Evolutionary conservation across 2,888 invertebrate genomes (phyloP).

Genomic region (Xylota sylvarum): DNA sequence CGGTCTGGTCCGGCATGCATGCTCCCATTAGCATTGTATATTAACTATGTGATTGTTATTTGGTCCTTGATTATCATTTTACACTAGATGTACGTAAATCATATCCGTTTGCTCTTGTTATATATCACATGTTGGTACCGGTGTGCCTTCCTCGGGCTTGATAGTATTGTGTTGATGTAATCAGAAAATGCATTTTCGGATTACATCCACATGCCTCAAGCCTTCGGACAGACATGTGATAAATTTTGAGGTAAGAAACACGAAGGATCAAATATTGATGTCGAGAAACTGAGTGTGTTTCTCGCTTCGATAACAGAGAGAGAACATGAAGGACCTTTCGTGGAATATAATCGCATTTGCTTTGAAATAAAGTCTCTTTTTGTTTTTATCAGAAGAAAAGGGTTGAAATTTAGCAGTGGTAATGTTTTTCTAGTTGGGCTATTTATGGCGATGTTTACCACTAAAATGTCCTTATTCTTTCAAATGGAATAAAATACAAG

Average conservation of each 20-base stretch:
- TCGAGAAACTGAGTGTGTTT: too few relatives aligned
- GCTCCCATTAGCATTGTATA: slow-evolving; percentile 3
- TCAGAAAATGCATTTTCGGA: slow-evolving; percentile 5
- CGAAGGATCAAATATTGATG: too few relatives aligned
- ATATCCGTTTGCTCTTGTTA: not conserved
- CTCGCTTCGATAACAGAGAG: too few relatives aligned
- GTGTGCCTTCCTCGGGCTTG: not conserved
- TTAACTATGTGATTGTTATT: slow-evolving; percentile 25
- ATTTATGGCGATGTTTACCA: too few relatives aligned
- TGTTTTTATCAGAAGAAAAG: too few relatives aligned
- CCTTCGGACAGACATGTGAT: not conserved
- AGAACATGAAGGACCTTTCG: too few relatives aligned
- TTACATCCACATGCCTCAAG: not conserved
- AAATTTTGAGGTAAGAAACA: not conserved
- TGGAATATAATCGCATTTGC: too few relatives aligned
- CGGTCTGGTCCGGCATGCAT: not conserved
- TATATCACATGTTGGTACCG: not conserved
- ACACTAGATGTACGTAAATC: not conserved
- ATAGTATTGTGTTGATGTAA: not conserved
- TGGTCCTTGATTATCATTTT: slow-evolving; percentile 10
- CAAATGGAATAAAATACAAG: too few relatives aligned
- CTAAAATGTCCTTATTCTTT: too few relatives aligned
- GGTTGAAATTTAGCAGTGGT: too few relatives aligned
- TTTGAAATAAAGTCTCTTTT: too few relatives aligned
- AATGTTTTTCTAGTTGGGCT: too few relatives aligned